Evolutionary conservation across 2,797 vertebrate species (phyloP).

Genomic region (Sandelia bainsii): DNA sequence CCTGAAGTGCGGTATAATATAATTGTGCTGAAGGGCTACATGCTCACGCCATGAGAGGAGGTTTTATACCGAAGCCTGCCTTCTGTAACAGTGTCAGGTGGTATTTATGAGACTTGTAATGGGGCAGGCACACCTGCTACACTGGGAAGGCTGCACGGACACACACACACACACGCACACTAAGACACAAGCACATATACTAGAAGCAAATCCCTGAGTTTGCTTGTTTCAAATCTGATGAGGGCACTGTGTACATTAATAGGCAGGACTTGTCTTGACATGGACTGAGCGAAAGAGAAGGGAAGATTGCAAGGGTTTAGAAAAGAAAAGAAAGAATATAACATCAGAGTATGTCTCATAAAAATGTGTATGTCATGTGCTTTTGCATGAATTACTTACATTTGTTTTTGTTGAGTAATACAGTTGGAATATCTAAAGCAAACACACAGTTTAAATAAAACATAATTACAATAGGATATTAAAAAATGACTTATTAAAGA

Average conservation of each 20-base stretch:
- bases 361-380: too few relatives aligned
- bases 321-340: neutral
- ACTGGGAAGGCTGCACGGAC: slow-evolving; percentile 17
- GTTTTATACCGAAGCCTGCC: slow-evolving; percentile 69
- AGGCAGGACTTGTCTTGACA: slow-evolving; percentile 4
- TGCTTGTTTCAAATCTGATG: slow-evolving; percentile 35
- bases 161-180: slow-evolving; percentile 2
- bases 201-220: slow-evolving; percentile 7
- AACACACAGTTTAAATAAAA: too few relatives aligned
- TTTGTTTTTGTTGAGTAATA: too few relatives aligned
- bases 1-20: slow-evolving; percentile 59
- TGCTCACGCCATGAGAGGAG: slow-evolving; percentile 61
- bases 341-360: neutral
- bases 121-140: slow-evolving; percentile 71
- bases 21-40: slow-evolving; percentile 66
- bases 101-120: slow-evolving; percentile 78
- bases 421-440: too few relatives aligned
- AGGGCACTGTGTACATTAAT: slow-evolving; percentile 9
- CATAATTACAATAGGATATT: too few relatives aligned
- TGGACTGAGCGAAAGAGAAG: neutral
- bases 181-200: neutral
- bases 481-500: too few relatives aligned
- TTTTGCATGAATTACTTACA: too few relatives aligned
- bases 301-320: neutral
- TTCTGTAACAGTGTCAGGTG: slow-evolving; percentile 74